A percentile compares a stretch with the other conserved stretches of the same genome.
Conservation (phyloP, 2,797 vertebrate genomes). For the Eulemur albifrons region DNA sequence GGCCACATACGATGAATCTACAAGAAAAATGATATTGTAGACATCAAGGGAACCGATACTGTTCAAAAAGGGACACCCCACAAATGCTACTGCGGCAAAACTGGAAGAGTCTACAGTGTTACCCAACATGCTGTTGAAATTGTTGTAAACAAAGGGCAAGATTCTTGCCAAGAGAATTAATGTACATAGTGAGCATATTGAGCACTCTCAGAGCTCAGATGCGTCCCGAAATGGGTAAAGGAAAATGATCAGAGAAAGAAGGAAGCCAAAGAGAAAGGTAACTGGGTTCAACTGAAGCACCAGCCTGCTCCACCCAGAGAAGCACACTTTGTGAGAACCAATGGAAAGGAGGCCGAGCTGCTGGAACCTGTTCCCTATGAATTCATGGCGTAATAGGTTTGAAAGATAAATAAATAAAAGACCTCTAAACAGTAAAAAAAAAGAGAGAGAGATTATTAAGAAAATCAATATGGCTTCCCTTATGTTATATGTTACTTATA, state of each 20-base stretch:
- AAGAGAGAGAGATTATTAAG: neutral
- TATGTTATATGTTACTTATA: neutral
- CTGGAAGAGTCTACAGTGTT: neutral
- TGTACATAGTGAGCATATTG: neutral
- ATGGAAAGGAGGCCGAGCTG: neutral
- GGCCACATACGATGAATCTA: neutral
- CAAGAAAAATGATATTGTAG: neutral
- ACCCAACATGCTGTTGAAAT: neutral
- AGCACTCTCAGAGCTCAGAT: neutral
- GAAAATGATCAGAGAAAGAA: neutral
- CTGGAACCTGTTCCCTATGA: neutral
- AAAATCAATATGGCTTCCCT: neutral
- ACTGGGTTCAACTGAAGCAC: neutral
- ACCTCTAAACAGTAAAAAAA: neutral
- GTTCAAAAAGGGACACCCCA: neutral
- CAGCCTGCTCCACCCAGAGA: neutral
- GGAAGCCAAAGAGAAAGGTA: neutral
- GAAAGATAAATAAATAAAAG: neutral
- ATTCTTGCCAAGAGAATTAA: neutral
- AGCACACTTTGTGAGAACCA: neutral
- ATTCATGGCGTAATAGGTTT: neutral
- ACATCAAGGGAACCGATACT: neutral
- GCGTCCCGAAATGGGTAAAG: neutral
- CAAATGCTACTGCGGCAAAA: neutral
- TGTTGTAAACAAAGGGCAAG: neutral